Evolutionary conservation across 2,888 invertebrate genomes (phyloP).

Genomic region (Xanthorhoe spadicearia): DNA sequence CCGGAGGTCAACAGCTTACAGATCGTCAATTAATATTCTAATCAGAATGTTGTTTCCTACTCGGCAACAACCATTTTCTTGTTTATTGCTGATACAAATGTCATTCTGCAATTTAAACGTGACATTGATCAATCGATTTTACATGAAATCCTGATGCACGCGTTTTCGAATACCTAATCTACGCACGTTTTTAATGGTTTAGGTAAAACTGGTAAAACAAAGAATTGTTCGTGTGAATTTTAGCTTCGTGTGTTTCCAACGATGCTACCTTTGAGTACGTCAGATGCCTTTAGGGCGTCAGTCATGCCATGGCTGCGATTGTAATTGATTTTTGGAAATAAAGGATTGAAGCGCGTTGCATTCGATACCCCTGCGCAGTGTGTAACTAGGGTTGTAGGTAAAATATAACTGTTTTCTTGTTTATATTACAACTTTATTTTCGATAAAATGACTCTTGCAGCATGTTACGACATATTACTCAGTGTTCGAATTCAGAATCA

Average conservation of each 20-base stretch:
- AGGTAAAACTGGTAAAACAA: neutral
- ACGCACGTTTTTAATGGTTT: neutral
- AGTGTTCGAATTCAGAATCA: too few species aligned
- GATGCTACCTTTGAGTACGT: neutral
- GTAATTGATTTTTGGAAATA: neutral
- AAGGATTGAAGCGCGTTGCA: neutral
- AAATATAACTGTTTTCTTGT: too few species aligned
- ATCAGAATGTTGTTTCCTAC: constrained; percentile 51
- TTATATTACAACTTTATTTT: too few species aligned
- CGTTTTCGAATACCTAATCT: neutral
- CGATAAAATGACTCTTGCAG: too few species aligned
- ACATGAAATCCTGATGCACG: neutral
- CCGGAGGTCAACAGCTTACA: constrained; percentile 48
- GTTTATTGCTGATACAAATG: constrained; percentile 28
- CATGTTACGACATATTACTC: too few species aligned
- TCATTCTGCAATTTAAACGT: constrained; percentile 27
- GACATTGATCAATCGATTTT: constrained; percentile 14
- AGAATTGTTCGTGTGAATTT: neutral
- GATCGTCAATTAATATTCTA: constrained; percentile 50
- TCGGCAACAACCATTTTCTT: constrained; percentile 36
- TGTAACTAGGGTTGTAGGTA: too few species aligned
- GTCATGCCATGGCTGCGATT: neutral
- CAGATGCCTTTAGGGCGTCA: neutral
- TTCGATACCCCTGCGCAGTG: too few species aligned
- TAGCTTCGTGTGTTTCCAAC: neutral